phyloP scores from a whole-genome alignment of 2,888 invertebrate species.

The Choreutis nemorana region DNA sequence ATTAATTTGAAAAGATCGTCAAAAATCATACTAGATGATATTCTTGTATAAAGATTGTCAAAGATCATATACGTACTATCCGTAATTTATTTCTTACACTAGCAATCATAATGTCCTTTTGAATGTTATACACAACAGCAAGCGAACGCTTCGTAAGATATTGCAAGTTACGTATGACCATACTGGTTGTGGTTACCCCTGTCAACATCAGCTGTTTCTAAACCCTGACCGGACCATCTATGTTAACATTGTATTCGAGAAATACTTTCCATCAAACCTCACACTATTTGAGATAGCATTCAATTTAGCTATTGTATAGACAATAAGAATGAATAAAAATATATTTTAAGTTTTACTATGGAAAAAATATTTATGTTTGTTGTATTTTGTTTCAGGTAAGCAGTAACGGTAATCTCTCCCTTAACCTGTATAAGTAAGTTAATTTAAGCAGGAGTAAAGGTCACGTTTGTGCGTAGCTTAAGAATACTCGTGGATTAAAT shows the following conservation, averaged over 20 bases:
- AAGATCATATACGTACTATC: no score
- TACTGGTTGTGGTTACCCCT: constrained; percentile 42
- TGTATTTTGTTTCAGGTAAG: constrained; percentile 8
- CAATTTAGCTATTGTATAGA: not conserved
- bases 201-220: constrained; percentile 47
- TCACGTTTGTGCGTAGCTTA: no score
- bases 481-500: no score
- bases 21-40: no score
- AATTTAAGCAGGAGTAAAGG: not conserved
- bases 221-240: no score
- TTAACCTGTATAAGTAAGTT: not conserved
- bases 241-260: no score
- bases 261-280: no score
- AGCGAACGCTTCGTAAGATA: not conserved
- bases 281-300: no score
- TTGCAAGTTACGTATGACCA: not conserved
- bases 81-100: no score
- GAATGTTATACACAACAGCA: not conserved
- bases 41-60: no score
- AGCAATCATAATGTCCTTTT: no score
- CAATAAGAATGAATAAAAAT: not conserved
- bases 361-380: constrained; percentile 1
- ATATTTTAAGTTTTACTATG: not conserved
- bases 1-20: no score
- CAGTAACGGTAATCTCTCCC: constrained; percentile 3